A percentile compares a stretch with the other conserved stretches of the same genome.
phyloP scores from a whole-genome alignment of 2,797 vertebrate species.

The Sebastes elongatus region DNA sequence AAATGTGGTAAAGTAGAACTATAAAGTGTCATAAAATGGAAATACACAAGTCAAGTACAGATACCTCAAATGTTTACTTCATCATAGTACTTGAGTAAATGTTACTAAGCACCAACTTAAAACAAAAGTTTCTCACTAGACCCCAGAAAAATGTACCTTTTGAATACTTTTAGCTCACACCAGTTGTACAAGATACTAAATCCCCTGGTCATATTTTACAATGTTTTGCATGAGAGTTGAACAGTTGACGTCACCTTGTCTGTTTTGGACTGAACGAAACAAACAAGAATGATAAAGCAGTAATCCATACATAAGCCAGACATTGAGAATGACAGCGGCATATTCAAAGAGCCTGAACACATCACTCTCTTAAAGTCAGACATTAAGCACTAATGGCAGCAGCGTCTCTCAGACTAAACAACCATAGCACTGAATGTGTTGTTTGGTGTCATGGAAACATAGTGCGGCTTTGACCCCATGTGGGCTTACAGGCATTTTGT shows the following conservation, averaged over 20 bases:
- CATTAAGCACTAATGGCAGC: slow-evolving; percentile 6
- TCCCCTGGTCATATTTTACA: neutral
- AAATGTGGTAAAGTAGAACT: neutral
- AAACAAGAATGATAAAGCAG: neutral
- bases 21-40: neutral
- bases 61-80: neutral
- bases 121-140: neutral
- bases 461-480: neutral
- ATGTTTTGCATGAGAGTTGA: neutral
- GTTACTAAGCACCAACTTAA: neutral
- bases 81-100: neutral
- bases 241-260: neutral
- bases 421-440: slow-evolving; percentile 28
- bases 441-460: slow-evolving; percentile 19
- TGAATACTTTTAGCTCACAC: neutral
- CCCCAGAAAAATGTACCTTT: no score
- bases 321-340: neutral
- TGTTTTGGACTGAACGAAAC: neutral
- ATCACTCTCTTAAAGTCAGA: slow-evolving; percentile 4
- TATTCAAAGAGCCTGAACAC: neutral
- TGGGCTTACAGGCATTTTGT: neutral
- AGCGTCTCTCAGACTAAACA: slow-evolving; percentile 56
- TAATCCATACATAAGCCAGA: slow-evolving; percentile 2
- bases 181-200: neutral
- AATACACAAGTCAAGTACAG: neutral